Conservation (phyloP, 1,140 invertebrate species). For the Ladona fulva region DNA sequence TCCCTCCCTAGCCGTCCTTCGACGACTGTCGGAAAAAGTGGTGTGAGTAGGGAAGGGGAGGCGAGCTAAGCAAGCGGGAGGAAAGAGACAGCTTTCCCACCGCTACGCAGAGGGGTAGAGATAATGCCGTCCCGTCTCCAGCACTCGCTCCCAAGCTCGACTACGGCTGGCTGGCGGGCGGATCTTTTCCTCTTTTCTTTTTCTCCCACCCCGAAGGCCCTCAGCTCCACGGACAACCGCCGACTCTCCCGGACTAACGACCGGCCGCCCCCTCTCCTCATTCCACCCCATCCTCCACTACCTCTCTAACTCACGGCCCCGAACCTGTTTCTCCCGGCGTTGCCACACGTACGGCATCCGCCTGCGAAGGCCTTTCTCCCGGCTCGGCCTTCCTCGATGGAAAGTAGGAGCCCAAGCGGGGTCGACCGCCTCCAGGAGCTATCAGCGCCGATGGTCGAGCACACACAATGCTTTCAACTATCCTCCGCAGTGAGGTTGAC, state of each 20-base stretch:
- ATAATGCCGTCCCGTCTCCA: neutral
- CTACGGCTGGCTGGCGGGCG: neutral
- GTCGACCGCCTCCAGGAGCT: neutral
- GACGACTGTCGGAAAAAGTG: neutral
- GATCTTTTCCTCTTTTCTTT: neutral
- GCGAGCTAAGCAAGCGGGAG: neutral
- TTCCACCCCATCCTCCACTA: neutral
- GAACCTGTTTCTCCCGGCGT: neutral
- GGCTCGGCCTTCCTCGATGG: neutral
- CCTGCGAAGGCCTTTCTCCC: constrained; percentile 5
- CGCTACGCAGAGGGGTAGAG: neutral
- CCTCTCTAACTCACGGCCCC: neutral
- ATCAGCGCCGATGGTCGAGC: neutral
- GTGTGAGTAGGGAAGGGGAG: neutral
- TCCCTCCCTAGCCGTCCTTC: too few species aligned
- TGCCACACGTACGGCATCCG: neutral
- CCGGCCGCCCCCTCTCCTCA: neutral
- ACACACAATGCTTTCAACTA: neutral
- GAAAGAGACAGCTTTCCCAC: neutral
- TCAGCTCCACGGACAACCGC: neutral
- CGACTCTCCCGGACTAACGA: constrained; percentile 1
- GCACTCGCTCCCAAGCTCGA: neutral
- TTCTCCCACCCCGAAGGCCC: neutral
- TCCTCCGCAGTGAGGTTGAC: too few species aligned
- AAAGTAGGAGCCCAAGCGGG: neutral